phyloP scores from a whole-genome alignment of 2,113 vertebrate genomes.

The Petroica traversi region DNA sequence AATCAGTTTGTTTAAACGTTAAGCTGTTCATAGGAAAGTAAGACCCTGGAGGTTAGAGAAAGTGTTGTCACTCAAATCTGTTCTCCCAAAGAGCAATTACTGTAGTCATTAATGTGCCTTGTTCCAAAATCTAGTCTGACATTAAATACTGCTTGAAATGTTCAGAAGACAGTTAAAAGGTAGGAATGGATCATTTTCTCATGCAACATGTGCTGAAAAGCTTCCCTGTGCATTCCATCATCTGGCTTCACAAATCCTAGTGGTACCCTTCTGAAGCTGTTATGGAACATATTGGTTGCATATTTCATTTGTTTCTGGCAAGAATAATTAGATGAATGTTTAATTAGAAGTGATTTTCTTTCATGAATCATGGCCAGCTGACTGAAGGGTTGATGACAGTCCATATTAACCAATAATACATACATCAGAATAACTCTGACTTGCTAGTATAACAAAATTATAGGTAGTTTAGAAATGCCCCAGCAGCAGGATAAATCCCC shows the following conservation, averaged over 20 bases:
- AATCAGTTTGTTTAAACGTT: slow-evolving; percentile 57
- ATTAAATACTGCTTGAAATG: slow-evolving; percentile 58
- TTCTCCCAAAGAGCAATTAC: slow-evolving; percentile 65
- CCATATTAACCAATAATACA: slow-evolving; percentile 57
- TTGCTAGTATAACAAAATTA: slow-evolving; percentile 43
- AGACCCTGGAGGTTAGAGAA: slow-evolving; percentile 59
- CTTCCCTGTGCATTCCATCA: slow-evolving; percentile 35
- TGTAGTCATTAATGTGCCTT: slow-evolving; percentile 54
- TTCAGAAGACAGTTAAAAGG: slow-evolving; percentile 60
- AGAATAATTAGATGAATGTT: slow-evolving; percentile 65
- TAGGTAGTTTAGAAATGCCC: slow-evolving; percentile 24
- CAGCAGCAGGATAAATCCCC: slow-evolving; percentile 36
- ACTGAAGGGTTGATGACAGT: slow-evolving; percentile 65
- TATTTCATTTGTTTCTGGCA: slow-evolving; percentile 68
- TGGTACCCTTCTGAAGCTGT: slow-evolving; percentile 44
- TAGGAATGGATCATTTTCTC: slow-evolving; percentile 42
- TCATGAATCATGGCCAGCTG: slow-evolving; percentile 56
- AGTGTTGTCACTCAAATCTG: slow-evolving; percentile 68
- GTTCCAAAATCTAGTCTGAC: slow-evolving; percentile 57
- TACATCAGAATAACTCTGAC: slow-evolving; percentile 31
- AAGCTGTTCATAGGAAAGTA: slow-evolving; percentile 48
- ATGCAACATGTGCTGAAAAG: slow-evolving; percentile 37
- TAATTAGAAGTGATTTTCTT: slow-evolving; percentile 66
- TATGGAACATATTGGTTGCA: slow-evolving; percentile 65
- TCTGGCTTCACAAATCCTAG: slow-evolving; percentile 57